Conservation (phyloP, 35 echinoderm and acorn worm genomes). For the Apostichopus parvimensis region DNA sequence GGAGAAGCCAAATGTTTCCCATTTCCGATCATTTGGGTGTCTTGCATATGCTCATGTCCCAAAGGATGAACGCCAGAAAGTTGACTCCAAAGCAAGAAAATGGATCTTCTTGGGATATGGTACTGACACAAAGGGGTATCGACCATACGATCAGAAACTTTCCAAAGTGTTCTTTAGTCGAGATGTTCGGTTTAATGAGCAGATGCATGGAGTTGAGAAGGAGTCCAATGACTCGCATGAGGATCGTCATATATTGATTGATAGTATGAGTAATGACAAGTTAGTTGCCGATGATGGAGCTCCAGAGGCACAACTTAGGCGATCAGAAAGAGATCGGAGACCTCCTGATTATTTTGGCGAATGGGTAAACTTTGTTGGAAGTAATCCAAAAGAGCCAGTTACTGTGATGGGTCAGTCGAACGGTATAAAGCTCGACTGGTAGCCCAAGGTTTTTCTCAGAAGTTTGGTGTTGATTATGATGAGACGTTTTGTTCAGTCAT, state of each 20-base stretch:
- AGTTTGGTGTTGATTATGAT: conserved; percentile 12
- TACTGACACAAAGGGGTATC: conserved; percentile 6
- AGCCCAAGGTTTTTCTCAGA: conserved; percentile 33
- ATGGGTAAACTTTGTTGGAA: neutral
- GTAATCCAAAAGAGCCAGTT: neutral
- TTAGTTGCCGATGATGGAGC: neutral
- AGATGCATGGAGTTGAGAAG: neutral
- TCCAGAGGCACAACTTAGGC: neutral
- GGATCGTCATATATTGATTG: neutral
- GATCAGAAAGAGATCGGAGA: conserved; percentile 7
- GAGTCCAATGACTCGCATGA: neutral
- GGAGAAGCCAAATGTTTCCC: no score
- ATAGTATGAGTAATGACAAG: neutral
- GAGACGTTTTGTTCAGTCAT: conserved; percentile 1
- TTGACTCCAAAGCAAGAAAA: neutral
- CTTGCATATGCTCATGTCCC: no score
- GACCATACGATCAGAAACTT: neutral
- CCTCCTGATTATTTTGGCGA: neutral
- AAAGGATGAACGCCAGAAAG: neutral
- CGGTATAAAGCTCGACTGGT: conserved; percentile 27
- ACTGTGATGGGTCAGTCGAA: neutral
- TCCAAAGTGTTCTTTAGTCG: conserved; percentile 13
- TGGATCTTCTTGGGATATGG: conserved; percentile 24
- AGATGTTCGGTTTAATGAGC: conserved; percentile 3
- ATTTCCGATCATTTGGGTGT: no score